These are phyloP conservation scores for Eristalinus aeneus DNA, from an alignment of 2,888 invertebrate species.

Conservation along the genomic window DNA sequence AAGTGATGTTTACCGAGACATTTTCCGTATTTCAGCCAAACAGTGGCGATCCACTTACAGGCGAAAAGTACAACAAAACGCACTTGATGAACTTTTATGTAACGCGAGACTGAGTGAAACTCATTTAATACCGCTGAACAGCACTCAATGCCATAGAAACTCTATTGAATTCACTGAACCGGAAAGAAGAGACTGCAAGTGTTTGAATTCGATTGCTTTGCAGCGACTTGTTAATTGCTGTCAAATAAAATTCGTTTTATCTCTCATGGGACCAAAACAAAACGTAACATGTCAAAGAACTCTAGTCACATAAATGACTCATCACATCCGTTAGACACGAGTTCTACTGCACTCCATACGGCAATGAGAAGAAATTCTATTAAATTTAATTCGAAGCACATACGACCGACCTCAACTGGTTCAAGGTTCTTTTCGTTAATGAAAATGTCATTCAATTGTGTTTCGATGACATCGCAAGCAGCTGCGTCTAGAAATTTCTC, in stretches of 20 bases:
- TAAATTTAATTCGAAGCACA: neutral
- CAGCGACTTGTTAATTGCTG: neutral
- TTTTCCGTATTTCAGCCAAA: neutral
- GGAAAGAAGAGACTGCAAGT: neutral
- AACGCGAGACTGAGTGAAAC: neutral
- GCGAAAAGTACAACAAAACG: neutral
- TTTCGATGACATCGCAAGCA: slow-evolving; percentile 33
- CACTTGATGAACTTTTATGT: neutral
- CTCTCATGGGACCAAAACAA: slow-evolving; percentile 6
- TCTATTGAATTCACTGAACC: neutral
- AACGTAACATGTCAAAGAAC: slow-evolving; percentile 33
- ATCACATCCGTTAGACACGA: slow-evolving; percentile 26
- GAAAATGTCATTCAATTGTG: slow-evolving; percentile 53
- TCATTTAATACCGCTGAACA: neutral
- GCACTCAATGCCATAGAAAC: slow-evolving; percentile 34
- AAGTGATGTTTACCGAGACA: neutral
- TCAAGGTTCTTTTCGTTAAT: slow-evolving; percentile 47
- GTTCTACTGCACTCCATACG: neutral
- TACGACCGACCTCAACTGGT: slow-evolving; percentile 16
- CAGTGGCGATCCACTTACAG: neutral
- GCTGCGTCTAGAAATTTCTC: slow-evolving; percentile 31
- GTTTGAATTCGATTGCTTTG: neutral
- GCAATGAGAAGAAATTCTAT: neutral
- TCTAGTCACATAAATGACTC: slow-evolving; percentile 26
- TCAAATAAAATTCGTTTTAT: neutral